phyloP scores from a whole-genome alignment of 2,888 invertebrate species.

The Theodoxus fluviatilis region DNA sequence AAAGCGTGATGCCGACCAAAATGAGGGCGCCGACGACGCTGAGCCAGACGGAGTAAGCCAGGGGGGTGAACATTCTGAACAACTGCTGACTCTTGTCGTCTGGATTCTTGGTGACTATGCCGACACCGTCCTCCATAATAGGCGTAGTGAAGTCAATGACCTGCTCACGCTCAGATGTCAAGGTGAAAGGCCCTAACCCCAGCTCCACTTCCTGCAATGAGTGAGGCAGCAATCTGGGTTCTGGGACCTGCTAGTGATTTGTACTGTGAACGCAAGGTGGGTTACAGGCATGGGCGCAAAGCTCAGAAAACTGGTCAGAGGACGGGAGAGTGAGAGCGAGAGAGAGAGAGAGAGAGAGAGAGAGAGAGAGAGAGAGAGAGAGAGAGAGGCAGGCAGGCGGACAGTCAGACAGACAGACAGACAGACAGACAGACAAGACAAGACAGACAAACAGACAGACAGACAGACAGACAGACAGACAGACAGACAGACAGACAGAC shows the following conservation, averaged over 20 bases:
- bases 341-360: too few species aligned
- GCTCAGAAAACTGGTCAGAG: too few species aligned
- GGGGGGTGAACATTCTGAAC: conserved; percentile 46
- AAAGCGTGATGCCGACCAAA: conserved; percentile 38
- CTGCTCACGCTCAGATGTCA: conserved; percentile 40
- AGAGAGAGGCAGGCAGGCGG: conserved; percentile 16
- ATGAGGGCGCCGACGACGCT: conserved; percentile 36
- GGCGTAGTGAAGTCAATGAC: conserved; percentile 52
- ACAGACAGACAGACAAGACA: too few species aligned
- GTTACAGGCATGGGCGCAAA: too few species aligned
- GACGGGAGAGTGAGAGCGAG: too few species aligned
- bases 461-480: too few species aligned
- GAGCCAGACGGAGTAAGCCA: conserved; percentile 47
- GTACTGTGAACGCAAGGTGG: too few species aligned
- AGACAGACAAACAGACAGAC: too few species aligned
- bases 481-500: too few species aligned
- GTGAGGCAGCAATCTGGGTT: background rate
- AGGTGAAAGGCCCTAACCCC: conserved; percentile 48
- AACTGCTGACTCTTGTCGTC: conserved; percentile 38
- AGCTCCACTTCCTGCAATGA: conserved; percentile 42
- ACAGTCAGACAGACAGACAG: background rate
- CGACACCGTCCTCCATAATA: conserved; percentile 47
- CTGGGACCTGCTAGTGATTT: background rate
- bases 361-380: conserved; percentile 23
- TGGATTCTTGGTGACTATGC: conserved; percentile 44